Evolutionary conservation across 2,797 vertebrate species (phyloP), one percentile per base, ranked within the genome.

Genomic region (Sphenodon punctatus): DNA sequence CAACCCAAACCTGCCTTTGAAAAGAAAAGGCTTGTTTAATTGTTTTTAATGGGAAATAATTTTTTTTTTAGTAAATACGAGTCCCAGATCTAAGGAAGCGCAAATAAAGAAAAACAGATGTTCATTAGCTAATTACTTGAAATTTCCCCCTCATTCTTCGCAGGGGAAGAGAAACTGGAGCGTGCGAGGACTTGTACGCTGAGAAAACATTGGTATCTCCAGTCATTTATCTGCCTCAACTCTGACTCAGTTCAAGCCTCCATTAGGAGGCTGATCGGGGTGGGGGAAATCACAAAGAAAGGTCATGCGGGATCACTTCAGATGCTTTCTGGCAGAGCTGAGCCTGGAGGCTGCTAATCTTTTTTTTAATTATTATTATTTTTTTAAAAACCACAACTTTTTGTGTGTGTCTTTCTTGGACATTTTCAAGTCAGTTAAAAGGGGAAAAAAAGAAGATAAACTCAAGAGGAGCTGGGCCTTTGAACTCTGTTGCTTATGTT

Each of bases 181-280:
- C 87, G 72, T 88, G 89, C 86, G 87, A 84, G 89, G 90, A 86
- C 93, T 86, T 56, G 92, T 84, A 78, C 32, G 89, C 80, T 82
- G 85, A 90, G 89, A 91, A 92, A 93, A 87, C 87, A 87, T 87
- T 91, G 84, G 81, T 82, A 77, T 88, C 89, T 88, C 86, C 88
- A 85, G 84, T 80, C 85, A 82, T 93, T 91, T 90, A 87, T 93
- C 91, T 90, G 79, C 86, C 89, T 87, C 91, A 91, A 91, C 88
- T 91, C 89, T 93, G 88, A 72, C 88, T 91, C 10, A 6, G 81
- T 41, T 71, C 77, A 91, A 90, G 78, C 75, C 89, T 61, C 76
- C 3, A 20, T 85, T 78, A 75, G 88, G 81, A 91, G 85, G 84
- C 83, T n/a, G n/a, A n/a, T n/a, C n/a, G 83, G 85, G 78, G 63